phyloP scores from a whole-genome alignment of 2,888 invertebrate genomes.

The Nomada flava region DNA sequence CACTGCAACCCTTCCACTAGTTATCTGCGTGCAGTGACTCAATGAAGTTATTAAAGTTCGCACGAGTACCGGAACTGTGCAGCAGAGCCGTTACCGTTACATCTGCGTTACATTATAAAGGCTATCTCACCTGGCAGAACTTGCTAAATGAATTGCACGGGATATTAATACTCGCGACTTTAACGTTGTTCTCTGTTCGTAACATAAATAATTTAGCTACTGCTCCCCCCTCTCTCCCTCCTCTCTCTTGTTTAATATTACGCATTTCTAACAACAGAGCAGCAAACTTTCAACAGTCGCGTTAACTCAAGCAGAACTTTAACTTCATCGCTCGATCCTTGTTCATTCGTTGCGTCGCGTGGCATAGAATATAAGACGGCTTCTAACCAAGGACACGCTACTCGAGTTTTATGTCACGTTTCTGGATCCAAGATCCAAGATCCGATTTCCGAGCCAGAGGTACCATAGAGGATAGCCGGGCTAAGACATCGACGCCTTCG shows the following conservation, averaged over 20 bases:
- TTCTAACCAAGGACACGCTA: background rate
- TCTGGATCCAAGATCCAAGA: constrained; percentile 61
- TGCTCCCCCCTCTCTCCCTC: background rate
- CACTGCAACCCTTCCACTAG: background rate
- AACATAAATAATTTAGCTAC: constrained; percentile 34
- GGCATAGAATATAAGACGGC: background rate
- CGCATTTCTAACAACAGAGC: background rate
- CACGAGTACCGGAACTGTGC: constrained; percentile 21
- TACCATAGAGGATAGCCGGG: constrained; percentile 49
- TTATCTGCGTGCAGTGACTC: constrained; percentile 51
- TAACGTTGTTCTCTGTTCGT: constrained; percentile 15
- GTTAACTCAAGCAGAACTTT: background rate
- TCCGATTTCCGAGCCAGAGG: constrained; percentile 61
- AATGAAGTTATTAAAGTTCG: constrained; percentile 63
- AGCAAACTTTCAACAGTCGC: background rate
- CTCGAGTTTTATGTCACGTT: constrained; percentile 64
- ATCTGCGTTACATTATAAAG: constrained; percentile 46
- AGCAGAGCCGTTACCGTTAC: constrained; percentile 48
- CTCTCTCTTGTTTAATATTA: no score
- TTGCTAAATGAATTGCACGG: constrained; percentile 43
- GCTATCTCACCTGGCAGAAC: constrained; percentile 49
- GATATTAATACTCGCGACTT: constrained; percentile 48
- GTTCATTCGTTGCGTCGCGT: background rate
- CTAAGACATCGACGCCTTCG: constrained; percentile 66
- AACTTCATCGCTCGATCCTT: background rate